A percentile compares a stretch with the other conserved stretches of the same genome.
phyloP scores from a whole-genome alignment of 1,140 invertebrate genomes.

The Neotoxoptera formosana region DNA sequence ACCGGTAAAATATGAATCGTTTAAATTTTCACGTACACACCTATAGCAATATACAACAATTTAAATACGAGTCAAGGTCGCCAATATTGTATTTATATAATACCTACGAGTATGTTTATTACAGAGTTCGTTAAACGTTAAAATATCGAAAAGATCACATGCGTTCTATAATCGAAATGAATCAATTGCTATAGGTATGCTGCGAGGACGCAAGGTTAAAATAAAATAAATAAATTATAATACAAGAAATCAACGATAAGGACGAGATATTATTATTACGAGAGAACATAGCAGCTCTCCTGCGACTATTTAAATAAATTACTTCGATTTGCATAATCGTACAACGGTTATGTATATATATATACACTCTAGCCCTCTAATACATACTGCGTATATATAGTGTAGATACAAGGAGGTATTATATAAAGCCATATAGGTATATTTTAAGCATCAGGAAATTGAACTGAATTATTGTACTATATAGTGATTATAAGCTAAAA shows the following conservation, averaged over 20 bases:
- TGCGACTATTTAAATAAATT: background rate
- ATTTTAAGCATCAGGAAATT: background rate
- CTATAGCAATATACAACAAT: background rate
- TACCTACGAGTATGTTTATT: background rate
- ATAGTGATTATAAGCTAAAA: background rate
- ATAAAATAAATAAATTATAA: background rate
- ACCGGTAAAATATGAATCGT: background rate
- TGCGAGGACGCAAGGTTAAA: background rate
- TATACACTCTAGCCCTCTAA: too few species aligned
- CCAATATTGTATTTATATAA: background rate
- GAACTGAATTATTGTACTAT: background rate
- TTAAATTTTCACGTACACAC: background rate
- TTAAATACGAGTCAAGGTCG: conserved; percentile 6
- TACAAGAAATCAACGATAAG: background rate
- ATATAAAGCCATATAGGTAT: background rate
- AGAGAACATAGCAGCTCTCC: background rate
- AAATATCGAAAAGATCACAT: background rate
- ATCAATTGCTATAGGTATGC: background rate
- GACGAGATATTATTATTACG: background rate
- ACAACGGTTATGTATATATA: background rate
- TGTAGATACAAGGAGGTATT: too few species aligned
- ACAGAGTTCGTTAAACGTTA: background rate
- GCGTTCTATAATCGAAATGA: background rate
- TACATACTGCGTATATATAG: too few species aligned
- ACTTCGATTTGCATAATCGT: background rate